Conservation (phyloP, 2,113 vertebrate species). For the Macrotus californicus region DNA sequence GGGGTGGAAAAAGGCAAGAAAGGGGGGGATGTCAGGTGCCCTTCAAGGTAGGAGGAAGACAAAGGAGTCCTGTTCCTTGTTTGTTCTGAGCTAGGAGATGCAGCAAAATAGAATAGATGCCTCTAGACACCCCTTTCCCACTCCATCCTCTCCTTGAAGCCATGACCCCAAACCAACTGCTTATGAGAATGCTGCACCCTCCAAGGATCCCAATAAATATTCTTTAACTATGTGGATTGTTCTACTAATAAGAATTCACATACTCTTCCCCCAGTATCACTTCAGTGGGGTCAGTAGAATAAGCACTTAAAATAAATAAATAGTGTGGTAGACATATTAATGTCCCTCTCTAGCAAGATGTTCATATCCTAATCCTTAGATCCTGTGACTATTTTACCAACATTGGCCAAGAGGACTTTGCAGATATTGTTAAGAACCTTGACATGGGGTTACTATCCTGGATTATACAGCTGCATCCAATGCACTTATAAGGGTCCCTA, state of each 20-base stretch:
- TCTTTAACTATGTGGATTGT: neutral
- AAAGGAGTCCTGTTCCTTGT: neutral
- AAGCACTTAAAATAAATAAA: neutral
- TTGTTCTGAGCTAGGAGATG: neutral
- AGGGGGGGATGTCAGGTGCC: fast-evolving
- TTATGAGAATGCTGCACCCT: neutral
- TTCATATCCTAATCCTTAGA: neutral
- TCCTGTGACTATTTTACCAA: neutral
- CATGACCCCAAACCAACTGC: neutral
- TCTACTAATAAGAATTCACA: neutral
- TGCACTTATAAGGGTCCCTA: neutral
- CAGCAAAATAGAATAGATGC: neutral
- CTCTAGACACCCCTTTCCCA: neutral
- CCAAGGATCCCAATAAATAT: neutral
- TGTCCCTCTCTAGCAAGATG: neutral
- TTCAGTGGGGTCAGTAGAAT: neutral
- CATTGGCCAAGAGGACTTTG: neutral
- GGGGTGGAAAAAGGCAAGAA: neutral
- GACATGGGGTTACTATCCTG: neutral
- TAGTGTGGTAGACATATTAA: neutral
- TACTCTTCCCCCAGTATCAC: neutral
- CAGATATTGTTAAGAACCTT: neutral
- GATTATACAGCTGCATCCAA: neutral
- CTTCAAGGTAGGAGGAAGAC: neutral
- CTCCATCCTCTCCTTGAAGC: neutral